phyloP scores from a whole-genome alignment of 1,140 invertebrate genomes.

The Laupala kohalensis region DNA sequence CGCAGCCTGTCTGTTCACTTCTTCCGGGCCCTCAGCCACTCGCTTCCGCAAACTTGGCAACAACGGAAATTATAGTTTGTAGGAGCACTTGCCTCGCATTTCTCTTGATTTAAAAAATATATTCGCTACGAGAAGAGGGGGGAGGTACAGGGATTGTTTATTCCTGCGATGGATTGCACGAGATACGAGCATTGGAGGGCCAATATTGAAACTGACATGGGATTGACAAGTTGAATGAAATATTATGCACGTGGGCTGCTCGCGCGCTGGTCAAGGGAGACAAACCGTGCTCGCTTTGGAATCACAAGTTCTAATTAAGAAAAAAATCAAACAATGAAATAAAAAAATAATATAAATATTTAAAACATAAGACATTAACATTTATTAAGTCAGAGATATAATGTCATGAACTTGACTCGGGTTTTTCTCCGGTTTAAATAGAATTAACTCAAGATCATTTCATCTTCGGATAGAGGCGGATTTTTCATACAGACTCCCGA shows the following conservation, averaged over 20 bases:
- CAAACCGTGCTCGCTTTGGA: too few relatives aligned
- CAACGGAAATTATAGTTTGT: neutral
- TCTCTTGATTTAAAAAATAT: neutral
- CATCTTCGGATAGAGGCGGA: too few relatives aligned
- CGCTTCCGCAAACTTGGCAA: neutral
- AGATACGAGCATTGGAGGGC: neutral
- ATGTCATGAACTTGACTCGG: too few relatives aligned
- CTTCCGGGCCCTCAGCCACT: neutral
- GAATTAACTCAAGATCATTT: too few relatives aligned
- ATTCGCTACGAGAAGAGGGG: neutral
- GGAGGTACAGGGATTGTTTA: neutral
- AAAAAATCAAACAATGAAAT: too few relatives aligned
- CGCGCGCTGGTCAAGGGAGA: too few relatives aligned
- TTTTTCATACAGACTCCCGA: too few relatives aligned
- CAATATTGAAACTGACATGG: slow-evolving; percentile 9
- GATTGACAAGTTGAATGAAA: slow-evolving; percentile 6
- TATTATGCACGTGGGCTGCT: neutral
- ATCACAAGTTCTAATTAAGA: too few relatives aligned
- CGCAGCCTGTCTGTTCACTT: neutral
- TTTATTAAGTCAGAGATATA: too few relatives aligned
- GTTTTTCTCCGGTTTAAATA: too few relatives aligned
- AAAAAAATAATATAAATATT: too few relatives aligned
- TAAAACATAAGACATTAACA: too few relatives aligned
- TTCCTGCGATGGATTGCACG: neutral
- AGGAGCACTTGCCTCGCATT: neutral